phyloP scores from a whole-genome alignment of 2,888 invertebrate species.

The Lochmaea crataegi region DNA sequence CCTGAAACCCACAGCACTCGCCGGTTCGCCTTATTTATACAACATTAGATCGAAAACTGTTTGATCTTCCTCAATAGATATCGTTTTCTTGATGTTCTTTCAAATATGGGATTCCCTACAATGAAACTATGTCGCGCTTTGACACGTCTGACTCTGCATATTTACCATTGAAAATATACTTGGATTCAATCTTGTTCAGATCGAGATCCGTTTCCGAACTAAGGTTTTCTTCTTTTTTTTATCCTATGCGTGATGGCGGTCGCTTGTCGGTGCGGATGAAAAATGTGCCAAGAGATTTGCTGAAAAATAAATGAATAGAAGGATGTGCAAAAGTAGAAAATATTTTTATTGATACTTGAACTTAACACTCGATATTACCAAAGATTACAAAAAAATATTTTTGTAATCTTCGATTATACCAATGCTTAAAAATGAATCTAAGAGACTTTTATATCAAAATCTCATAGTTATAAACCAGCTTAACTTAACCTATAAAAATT shows the following conservation, averaged over 20 bases:
- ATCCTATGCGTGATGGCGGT: conserved; percentile 8
- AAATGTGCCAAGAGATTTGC: conserved; percentile 16
- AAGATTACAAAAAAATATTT: too few species aligned
- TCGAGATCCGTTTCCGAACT: conserved; percentile 22
- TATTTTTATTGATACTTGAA: neutral
- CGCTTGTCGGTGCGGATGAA: conserved; percentile 15
- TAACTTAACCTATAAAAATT: too few species aligned
- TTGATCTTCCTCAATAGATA: conserved; percentile 48
- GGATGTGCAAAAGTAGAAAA: neutral
- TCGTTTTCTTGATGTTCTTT: conserved; percentile 49
- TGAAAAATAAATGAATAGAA: conserved; percentile 10
- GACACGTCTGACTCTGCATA: conserved; percentile 50
- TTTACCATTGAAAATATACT: conserved; percentile 49
- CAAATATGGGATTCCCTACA: conserved; percentile 45
- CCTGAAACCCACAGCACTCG: conserved; percentile 21
- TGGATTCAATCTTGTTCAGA: conserved; percentile 31
- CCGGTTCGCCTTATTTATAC: conserved; percentile 47
- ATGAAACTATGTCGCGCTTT: conserved; percentile 49
- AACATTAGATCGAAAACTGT: conserved; percentile 46
- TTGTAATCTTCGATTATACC: too few species aligned
- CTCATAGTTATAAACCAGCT: too few species aligned
- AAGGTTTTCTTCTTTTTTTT: conserved; percentile 10
- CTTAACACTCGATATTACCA: neutral
- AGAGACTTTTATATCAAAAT: too few species aligned
- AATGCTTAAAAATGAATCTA: too few species aligned